A percentile compares a stretch with the other conserved stretches of the same genome.
Evolutionary conservation across 2,888 invertebrate species (phyloP).

Genomic region (Eugnorisma glareosa): DNA sequence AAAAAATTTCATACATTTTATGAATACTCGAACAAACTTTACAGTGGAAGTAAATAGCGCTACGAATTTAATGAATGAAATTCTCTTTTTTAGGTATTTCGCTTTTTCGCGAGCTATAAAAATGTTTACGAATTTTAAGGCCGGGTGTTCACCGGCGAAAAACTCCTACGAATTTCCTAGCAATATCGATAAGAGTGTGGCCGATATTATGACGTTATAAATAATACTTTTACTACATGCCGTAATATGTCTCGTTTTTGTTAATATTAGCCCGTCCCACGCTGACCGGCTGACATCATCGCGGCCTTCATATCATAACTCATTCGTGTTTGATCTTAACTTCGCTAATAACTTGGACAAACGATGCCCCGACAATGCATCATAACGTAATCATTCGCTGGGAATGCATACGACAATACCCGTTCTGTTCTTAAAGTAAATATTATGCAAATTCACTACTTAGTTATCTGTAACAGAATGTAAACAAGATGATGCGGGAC

Average conservation of each 20-base stretch:
- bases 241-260: conserved; percentile 47
- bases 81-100: conserved; percentile 26
- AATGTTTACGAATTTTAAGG: conserved; percentile 39
- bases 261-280: conserved; percentile 66
- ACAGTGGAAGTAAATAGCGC: conserved; percentile 18
- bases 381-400: conserved; percentile 41
- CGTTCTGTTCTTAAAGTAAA: conserved; percentile 26
- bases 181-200: conserved; percentile 9
- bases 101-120: conserved; percentile 28
- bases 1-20: conserved; percentile 23
- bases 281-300: conserved; percentile 68
- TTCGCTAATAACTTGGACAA: conserved; percentile 58
- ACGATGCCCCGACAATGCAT: conserved; percentile 54
- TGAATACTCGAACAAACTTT: conserved; percentile 27
- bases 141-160: conserved; percentile 24
- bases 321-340: conserved; percentile 60
- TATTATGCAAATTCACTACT: conserved; percentile 17
- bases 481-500: conserved; percentile 3
- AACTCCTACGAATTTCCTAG: conserved; percentile 7
- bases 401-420: conserved; percentile 37
- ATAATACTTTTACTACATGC: conserved; percentile 47
- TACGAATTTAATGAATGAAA: conserved; percentile 32
- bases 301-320: conserved; percentile 65
- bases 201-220: conserved; percentile 32
- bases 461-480: conserved; percentile 9